Evolutionary conservation across 2,797 vertebrate species (phyloP).

Genomic region (Poecilia gillii): DNA sequence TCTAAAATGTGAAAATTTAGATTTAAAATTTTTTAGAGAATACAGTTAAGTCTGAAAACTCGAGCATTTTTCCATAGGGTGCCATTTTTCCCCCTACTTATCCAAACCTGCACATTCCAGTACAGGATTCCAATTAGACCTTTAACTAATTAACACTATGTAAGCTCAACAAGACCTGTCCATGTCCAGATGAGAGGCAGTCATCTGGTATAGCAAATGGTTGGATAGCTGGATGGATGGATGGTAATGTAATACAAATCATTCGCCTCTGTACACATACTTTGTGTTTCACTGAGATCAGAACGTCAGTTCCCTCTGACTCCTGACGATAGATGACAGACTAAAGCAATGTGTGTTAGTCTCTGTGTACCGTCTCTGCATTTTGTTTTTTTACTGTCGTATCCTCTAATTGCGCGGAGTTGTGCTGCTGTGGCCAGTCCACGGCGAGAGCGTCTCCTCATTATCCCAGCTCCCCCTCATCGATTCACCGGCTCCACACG

Average conservation of each 20-base stretch:
- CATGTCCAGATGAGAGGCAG: too few relatives aligned
- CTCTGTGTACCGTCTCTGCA: constrained; percentile 18
- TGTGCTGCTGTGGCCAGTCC: constrained; percentile 19
- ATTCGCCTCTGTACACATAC: not conserved
- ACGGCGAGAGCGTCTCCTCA: constrained; percentile 56
- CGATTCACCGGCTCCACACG: constrained; percentile 66
- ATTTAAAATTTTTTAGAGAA: not conserved
- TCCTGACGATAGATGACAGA: constrained; percentile 33
- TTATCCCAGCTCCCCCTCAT: constrained; percentile 72
- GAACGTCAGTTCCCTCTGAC: constrained; percentile 16
- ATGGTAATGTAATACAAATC: not conserved
- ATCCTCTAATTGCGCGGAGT: constrained; percentile 56
- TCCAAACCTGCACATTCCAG: constrained; percentile 21
- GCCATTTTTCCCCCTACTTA: constrained; percentile 18
- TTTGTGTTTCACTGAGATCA: constrained; percentile 6
- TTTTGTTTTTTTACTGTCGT: constrained; percentile 44
- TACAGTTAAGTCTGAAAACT: not conserved
- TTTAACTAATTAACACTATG: not conserved
- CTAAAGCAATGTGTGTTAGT: constrained; percentile 26
- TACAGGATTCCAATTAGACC: not conserved
- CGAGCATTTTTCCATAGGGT: not conserved
- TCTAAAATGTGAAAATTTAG: not conserved
- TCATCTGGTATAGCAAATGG: too few relatives aligned
- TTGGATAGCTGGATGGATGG: too few relatives aligned
- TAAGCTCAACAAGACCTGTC: not conserved